Evolutionary conservation across 1,140 invertebrate genomes (phyloP).

Genomic region (Andricus grossulariae): DNA sequence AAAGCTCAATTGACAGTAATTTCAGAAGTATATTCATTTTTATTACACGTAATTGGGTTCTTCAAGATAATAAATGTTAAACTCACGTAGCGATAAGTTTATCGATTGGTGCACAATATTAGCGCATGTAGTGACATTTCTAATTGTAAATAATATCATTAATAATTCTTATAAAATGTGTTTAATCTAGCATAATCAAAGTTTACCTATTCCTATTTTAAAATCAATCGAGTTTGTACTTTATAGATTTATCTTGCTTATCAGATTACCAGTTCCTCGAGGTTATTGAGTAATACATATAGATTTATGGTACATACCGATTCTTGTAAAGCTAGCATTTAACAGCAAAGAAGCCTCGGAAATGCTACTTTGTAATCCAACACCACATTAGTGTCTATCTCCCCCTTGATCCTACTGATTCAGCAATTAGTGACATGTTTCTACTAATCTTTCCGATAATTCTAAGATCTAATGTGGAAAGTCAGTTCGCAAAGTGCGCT

Average conservation of each 20-base stretch:
- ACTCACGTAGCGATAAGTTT: too few species aligned
- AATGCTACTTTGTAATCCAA: constrained; percentile 22
- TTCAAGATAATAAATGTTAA: neutral
- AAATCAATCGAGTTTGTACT: neutral
- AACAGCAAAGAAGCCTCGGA: constrained; percentile 7
- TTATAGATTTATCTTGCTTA: neutral
- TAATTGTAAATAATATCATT: too few species aligned
- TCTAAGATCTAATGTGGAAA: neutral
- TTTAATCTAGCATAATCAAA: neutral
- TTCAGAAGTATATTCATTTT: neutral
- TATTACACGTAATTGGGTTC: neutral
- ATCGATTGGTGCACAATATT: too few species aligned
- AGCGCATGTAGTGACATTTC: too few species aligned
- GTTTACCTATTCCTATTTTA: neutral
- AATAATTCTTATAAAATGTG: neutral
- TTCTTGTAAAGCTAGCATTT: constrained; percentile 25
- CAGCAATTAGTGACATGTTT: constrained; percentile 28
- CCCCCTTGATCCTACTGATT: neutral
- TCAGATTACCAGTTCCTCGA: neutral
- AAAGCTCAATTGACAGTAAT: too few species aligned
- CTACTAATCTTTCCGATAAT: neutral
- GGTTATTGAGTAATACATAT: constrained; percentile 11
- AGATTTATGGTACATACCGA: constrained; percentile 14
- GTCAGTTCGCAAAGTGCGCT: too few species aligned
- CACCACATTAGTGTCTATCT: constrained; percentile 27